A percentile compares a stretch with the other conserved stretches of the same genome.
These are phyloP conservation scores for Anthopleura xanthogrammica DNA, from an alignment of 92 coral and sea anemone species.

Conservation along the genomic window DNA sequence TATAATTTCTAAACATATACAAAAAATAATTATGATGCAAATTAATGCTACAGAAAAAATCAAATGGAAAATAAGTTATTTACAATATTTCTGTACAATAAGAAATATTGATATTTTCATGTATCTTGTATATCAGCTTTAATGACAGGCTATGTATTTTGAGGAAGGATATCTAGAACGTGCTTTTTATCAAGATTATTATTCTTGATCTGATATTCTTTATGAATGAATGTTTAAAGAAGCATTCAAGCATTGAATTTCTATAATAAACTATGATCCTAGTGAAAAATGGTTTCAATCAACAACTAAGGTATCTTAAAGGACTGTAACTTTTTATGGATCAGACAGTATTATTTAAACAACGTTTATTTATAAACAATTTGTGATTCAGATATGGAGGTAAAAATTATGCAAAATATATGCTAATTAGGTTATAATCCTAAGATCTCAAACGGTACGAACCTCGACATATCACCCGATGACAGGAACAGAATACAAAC, in stretches of 20 bases:
- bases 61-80: background rate
- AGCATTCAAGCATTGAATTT: conserved; percentile 5
- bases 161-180: background rate
- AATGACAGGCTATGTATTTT: background rate
- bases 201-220: background rate
- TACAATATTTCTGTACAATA: background rate
- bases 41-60: background rate
- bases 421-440: conserved; percentile 20
- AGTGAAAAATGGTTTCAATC: background rate
- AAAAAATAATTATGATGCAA: background rate
- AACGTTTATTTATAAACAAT: background rate
- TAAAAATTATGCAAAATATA: conserved; percentile 3
- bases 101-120: background rate
- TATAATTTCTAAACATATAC: too few relatives aligned
- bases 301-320: background rate
- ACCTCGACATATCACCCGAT: background rate
- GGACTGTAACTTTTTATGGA: background rate
- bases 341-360: background rate
- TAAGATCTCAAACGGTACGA: background rate
- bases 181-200: background rate
- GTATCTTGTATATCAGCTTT: background rate
- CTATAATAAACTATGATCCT: background rate
- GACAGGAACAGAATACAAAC: background rate
- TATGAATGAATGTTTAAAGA: background rate
- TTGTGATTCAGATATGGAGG: background rate